Conservation (phyloP, 1,140 invertebrate species). For the Galleria mellonella region DNA sequence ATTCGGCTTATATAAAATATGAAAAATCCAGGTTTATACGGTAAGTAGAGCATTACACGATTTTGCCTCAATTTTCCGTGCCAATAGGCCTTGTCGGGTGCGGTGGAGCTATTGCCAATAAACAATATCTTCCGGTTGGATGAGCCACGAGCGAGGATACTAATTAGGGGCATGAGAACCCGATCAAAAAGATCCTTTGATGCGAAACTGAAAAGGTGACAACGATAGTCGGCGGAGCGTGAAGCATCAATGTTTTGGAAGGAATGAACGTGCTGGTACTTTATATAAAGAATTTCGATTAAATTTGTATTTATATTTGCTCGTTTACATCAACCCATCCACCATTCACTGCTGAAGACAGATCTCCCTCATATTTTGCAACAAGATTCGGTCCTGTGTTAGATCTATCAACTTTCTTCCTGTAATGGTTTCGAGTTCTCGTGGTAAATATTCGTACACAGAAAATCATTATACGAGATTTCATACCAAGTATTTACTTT, state of each 20-base stretch:
- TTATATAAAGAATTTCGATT: not conserved
- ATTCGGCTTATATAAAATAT: too few species aligned
- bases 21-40: slow-evolving; percentile 35
- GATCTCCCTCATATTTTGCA: too few species aligned
- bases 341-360: too few species aligned
- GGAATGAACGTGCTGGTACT: slow-evolving; percentile 8
- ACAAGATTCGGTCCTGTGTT: too few species aligned
- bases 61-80: slow-evolving; percentile 67
- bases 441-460: too few species aligned
- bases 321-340: too few species aligned
- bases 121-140: slow-evolving; percentile 66
- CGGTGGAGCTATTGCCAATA: slow-evolving; percentile 60
- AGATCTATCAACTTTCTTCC: too few species aligned
- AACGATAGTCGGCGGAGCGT: slow-evolving; percentile 31
- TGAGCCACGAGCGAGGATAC: slow-evolving; percentile 45
- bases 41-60: slow-evolving; percentile 37
- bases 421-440: too few species aligned
- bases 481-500: too few species aligned
- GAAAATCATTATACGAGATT: too few species aligned
- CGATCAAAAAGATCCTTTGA: slow-evolving; percentile 62
- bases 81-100: slow-evolving; percentile 36
- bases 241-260: slow-evolving; percentile 13
- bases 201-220: slow-evolving; percentile 62
- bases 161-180: slow-evolving; percentile 64
- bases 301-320: too few species aligned